Evolutionary conservation across 2,113 vertebrate species (phyloP).

Genomic region (Pimephales promelas): DNA sequence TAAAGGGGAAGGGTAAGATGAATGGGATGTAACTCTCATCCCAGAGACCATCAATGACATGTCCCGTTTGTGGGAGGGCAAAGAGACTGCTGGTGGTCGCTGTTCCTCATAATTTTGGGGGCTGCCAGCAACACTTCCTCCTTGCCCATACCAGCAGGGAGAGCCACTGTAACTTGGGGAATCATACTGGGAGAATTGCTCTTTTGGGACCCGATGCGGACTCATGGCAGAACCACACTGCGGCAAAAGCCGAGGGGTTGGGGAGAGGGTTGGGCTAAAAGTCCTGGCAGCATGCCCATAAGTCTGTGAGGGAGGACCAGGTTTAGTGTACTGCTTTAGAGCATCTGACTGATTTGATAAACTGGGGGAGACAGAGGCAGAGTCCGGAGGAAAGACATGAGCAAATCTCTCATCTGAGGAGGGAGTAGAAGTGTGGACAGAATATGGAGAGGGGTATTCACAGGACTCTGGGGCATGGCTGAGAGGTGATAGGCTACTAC

Average conservation of each 20-base stretch:
- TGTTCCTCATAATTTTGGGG: conserved; percentile 88
- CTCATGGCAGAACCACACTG: conserved; percentile 89
- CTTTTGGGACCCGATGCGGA: conserved; percentile 79
- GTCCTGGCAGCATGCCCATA: conserved; percentile 81
- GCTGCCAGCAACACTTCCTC: conserved; percentile 80
- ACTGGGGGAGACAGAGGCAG: conserved; percentile 84
- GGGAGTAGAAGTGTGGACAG: conserved; percentile 93
- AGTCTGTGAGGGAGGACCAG: conserved; percentile 82
- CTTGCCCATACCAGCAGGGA: conserved; percentile 93
- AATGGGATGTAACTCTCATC: conserved; percentile 72
- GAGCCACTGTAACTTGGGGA: conserved; percentile 95
- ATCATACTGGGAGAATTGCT: conserved; percentile 92
- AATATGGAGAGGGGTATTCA: conserved; percentile 95
- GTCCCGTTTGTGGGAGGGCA: conserved; percentile 83
- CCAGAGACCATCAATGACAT: conserved; percentile 75
- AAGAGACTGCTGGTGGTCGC: conserved; percentile 80
- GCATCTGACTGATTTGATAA: conserved; percentile 82
- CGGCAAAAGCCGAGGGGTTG: conserved; percentile 84
- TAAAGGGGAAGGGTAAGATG: conserved; percentile 64
- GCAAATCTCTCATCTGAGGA: conserved; percentile 92
- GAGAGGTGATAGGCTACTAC: conserved; percentile 92
- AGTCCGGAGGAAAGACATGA: conserved; percentile 90
- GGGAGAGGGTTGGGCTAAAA: conserved; percentile 93
- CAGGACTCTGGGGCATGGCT: conserved; percentile 90
- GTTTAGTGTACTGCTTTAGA: conserved; percentile 83